These are phyloP conservation scores for Nothobranchius furzeri DNA, from an alignment of 2,113 vertebrate species.

Conservation along the genomic window DNA sequence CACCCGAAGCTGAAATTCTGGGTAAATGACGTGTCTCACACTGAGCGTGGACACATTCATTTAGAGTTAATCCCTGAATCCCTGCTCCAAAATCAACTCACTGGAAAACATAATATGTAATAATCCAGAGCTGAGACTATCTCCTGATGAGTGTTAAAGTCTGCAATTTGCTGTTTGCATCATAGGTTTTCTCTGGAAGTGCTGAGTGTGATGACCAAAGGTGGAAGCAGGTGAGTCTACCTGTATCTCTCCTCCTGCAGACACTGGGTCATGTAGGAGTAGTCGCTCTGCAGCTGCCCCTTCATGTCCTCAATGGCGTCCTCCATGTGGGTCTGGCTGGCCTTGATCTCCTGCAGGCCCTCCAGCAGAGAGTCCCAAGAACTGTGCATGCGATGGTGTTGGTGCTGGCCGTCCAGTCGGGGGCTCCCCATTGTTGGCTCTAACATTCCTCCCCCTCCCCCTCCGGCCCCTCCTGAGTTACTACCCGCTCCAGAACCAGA, in stretches of 20 bases:
- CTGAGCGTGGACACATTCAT: not conserved
- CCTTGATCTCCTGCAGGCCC: slow-evolving; percentile 94
- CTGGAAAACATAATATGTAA: not conserved
- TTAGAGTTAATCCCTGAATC: not conserved
- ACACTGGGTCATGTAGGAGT: slow-evolving; percentile 97
- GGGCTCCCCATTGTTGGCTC: slow-evolving; percentile 86
- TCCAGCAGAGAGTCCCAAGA: slow-evolving; percentile 91
- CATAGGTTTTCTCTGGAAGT: too few relatives aligned
- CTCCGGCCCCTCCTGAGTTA: slow-evolving; percentile 84
- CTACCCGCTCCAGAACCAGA: slow-evolving; percentile 90
- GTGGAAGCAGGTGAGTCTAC: slow-evolving; percentile 39
- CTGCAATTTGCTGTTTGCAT: not conserved
- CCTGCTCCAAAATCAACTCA: not conserved
- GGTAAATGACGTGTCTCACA: not conserved
- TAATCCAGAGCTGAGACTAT: slow-evolving; percentile 15
- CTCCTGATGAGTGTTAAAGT: not conserved
- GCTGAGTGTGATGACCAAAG: too few relatives aligned
- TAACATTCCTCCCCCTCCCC: slow-evolving; percentile 68
- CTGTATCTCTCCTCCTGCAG: slow-evolving; percentile 92
- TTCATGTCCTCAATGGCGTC: slow-evolving; percentile 97
- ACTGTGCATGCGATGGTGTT: slow-evolving; percentile 82
- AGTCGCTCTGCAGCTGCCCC: slow-evolving; percentile 92
- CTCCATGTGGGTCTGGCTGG: slow-evolving; percentile 92
- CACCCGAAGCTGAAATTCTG: not conserved
- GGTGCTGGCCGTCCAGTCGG: slow-evolving; percentile 87